These are phyloP conservation scores for Rotaria socialis DNA, from an alignment of 2,888 invertebrate species.

Conservation along the genomic window DNA sequence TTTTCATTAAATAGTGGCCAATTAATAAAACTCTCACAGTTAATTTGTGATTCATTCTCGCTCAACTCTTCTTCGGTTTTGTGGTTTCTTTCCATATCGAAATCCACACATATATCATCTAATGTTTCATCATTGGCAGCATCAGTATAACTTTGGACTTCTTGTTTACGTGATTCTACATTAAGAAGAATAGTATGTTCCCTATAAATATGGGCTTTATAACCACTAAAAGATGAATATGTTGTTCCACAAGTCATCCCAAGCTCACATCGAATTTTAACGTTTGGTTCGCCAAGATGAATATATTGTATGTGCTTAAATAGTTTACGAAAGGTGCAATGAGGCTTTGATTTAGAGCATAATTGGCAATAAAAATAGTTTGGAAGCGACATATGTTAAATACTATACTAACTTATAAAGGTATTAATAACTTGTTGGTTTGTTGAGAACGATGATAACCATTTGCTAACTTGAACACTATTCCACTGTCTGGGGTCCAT, in stretches of 20 bases:
- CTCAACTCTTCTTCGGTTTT: background rate
- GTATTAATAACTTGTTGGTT: background rate
- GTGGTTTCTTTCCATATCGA: background rate
- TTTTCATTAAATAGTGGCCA: background rate
- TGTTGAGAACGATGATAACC: background rate
- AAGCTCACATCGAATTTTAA: background rate
- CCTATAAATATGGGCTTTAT: background rate
- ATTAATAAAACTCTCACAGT: background rate
- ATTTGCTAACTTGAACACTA: background rate
- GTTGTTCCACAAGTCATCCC: background rate
- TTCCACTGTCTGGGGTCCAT: background rate
- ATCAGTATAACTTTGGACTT: accelerated
- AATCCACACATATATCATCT: background rate
- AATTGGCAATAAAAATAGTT: background rate
- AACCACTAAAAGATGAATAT: background rate
- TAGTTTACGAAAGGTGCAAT: background rate
- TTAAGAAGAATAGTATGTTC: background rate
- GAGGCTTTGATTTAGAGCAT: background rate
- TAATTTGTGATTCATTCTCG: background rate
- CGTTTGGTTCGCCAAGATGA: background rate
- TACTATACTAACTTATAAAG: background rate
- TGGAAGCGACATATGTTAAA: background rate
- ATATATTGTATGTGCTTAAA: background rate
- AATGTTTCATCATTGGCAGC: background rate
- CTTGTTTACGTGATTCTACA: background rate